A percentile compares a stretch with the other conserved stretches of the same genome.
Evolutionary conservation across 1,140 invertebrate genomes (phyloP).

Genomic region (Penaeus chinensis): DNA sequence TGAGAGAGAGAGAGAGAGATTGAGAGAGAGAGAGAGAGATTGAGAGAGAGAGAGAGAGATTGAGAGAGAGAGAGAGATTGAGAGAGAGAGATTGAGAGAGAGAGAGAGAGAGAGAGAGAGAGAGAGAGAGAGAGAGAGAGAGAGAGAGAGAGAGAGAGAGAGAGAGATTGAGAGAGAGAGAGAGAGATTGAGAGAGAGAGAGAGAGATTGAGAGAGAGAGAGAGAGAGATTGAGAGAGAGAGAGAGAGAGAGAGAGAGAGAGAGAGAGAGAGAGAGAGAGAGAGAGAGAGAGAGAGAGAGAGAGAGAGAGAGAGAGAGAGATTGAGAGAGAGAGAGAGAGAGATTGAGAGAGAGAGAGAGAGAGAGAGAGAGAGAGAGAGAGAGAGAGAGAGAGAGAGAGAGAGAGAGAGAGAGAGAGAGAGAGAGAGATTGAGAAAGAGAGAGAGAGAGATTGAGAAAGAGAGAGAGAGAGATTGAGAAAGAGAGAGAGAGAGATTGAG

Average conservation of each 20-base stretch:
- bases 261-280: neutral
- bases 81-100: neutral
- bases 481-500: too few relatives aligned
- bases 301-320: neutral
- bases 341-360: neutral
- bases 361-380: too few relatives aligned
- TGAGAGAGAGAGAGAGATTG: too few relatives aligned
- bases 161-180: neutral
- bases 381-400: too few relatives aligned
- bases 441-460: too few relatives aligned
- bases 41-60: too few relatives aligned
- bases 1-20: too few relatives aligned
- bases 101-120: conserved; percentile 13
- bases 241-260: neutral
- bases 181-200: neutral
- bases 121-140: conserved; percentile 22
- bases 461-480: too few relatives aligned
- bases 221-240: neutral
- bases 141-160: neutral
- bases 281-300: neutral
- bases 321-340: too few relatives aligned
- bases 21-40: too few relatives aligned
- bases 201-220: neutral
- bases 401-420: too few relatives aligned
- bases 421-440: too few relatives aligned